Evolutionary conservation across 1,140 invertebrate species (phyloP), one percentile per base, ranked within the genome.

Genomic region (Drosophila nebulosa): DNA sequence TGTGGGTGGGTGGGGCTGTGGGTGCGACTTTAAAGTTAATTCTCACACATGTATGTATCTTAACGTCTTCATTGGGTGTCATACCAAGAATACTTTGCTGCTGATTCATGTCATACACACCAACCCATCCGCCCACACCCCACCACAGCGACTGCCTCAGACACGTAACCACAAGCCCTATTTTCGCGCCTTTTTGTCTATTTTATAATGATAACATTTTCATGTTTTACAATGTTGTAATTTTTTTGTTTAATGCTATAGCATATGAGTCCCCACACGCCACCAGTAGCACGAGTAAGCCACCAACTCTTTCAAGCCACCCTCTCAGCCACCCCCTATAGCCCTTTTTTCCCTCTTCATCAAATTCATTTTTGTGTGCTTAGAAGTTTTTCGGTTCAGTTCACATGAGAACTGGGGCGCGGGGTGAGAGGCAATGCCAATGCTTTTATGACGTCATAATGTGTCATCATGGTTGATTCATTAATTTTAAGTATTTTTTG

Each of bases 161-260:
- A 7, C 26, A 12, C 5, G 16, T 4, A 72, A n/a, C 30, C 42
- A 22, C 42, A 30, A 36, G 14, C 63, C 51, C 27, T 50, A 53
- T 46, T 61, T 62, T 60, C 63, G 21, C 62, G 83, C 53, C 67
- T 53, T 71, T 46, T 85, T 88, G 79, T 88, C 83, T 88, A 88
- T 61, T 86, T 86, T 88, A 86, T 86, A 86, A 88, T 86, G 83
- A 86, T 86, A 88, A 86, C 83, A 81, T 86, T 86, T 88, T 81
- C 81, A 55, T 86, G 81, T 86, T 65, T 83, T 72, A 86, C 83
- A 88, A 72, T 78, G 74, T 73, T 78, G 64, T 88, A 86, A 88
- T 78, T 79, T 78, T 73, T 64, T 81, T 39, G 4, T 39, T 39
- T 68, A 73, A 70, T 70, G 71, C 46, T 58, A 62, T 63, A 16